Percentiles rank a stretch among this genome's conserved stretches.
Evolutionary conservation across 2,113 vertebrate species (phyloP).

Genomic region (Dendrocopos noguchii): DNA sequence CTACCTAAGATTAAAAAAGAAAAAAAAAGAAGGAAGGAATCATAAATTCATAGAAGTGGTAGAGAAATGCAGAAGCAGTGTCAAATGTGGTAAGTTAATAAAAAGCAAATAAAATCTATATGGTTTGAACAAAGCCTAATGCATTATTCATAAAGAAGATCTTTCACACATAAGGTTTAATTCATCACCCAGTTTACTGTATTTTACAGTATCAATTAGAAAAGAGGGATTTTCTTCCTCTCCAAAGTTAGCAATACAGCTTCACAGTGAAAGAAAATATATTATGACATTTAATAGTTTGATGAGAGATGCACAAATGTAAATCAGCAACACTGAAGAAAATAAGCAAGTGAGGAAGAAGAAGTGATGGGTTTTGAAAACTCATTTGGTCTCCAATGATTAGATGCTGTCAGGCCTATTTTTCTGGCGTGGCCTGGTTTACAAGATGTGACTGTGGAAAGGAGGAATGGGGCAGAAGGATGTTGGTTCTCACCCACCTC

Average conservation of each 20-base stretch:
- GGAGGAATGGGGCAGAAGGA: not conserved
- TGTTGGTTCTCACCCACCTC: rapidly evolving
- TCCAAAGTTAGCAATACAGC: not conserved
- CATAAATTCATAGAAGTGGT: not conserved
- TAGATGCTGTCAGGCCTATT: not conserved
- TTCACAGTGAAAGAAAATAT: not conserved
- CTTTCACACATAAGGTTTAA: not conserved
- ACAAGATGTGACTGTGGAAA: not conserved
- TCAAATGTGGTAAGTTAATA: conserved; percentile 37
- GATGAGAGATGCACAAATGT: not conserved
- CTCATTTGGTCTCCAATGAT: not conserved
- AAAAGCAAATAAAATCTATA: conserved; percentile 43
- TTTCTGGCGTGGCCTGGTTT: not conserved
- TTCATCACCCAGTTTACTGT: not conserved
- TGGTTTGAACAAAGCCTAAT: conserved; percentile 34
- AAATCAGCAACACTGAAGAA: not conserved
- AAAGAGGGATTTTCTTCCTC: not conserved
- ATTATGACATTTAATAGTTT: not conserved
- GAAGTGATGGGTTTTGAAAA: not conserved
- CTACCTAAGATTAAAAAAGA: not conserved
- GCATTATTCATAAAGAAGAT: conserved; percentile 15
- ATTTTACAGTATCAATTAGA: conserved; percentile 38
- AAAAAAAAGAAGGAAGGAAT: not conserved
- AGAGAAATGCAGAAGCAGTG: not conserved
- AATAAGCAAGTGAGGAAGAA: not conserved